Percentiles rank a stretch among this genome's conserved stretches.
Evolutionary conservation across 1,140 invertebrate species (phyloP).

Genomic region (Anthonomus grandis): DNA sequence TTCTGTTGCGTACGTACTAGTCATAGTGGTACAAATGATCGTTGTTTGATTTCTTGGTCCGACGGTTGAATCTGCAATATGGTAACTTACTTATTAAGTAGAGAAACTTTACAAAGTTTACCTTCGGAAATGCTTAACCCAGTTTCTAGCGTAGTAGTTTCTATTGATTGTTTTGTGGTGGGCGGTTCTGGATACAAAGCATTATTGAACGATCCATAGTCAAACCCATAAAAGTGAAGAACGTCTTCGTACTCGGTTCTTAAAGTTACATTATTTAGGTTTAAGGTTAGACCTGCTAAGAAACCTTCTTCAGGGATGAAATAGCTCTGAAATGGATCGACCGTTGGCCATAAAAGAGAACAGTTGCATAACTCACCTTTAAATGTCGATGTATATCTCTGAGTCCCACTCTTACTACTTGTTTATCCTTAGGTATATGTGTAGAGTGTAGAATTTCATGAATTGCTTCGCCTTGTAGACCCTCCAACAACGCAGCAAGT

Average conservation of each 20-base stretch:
- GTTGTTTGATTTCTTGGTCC: too few relatives aligned
- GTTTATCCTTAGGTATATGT: conserved; percentile 64
- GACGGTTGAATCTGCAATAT: too few relatives aligned
- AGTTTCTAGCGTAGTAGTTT: conserved; percentile 21
- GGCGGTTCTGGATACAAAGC: conserved; percentile 38
- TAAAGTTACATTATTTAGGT: conserved; percentile 69
- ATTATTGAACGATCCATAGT: conserved; percentile 53
- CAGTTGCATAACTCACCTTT: conserved; percentile 33
- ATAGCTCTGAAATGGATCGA: conserved; percentile 62
- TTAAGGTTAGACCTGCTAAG: conserved; percentile 71
- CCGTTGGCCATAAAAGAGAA: not conserved
- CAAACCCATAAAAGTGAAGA: conserved; percentile 74
- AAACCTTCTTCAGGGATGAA: conserved; percentile 76
- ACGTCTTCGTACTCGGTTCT: conserved; percentile 65
- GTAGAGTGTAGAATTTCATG: conserved; percentile 66
- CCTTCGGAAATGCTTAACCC: conserved; percentile 4
- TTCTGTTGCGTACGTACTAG: too few relatives aligned
- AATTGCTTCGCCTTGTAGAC: conserved; percentile 63
- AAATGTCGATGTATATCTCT: conserved; percentile 68
- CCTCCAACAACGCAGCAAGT: conserved; percentile 72
- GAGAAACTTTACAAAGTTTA: too few relatives aligned
- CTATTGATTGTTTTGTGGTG: conserved; percentile 36
- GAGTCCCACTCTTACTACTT: conserved; percentile 69
- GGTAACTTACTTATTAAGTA: too few relatives aligned
- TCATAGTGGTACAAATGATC: too few relatives aligned